A percentile compares a stretch with the other conserved stretches of the same genome.
phyloP scores from a whole-genome alignment of 2,113 vertebrate genomes.

The Otolemur garnettii region DNA sequence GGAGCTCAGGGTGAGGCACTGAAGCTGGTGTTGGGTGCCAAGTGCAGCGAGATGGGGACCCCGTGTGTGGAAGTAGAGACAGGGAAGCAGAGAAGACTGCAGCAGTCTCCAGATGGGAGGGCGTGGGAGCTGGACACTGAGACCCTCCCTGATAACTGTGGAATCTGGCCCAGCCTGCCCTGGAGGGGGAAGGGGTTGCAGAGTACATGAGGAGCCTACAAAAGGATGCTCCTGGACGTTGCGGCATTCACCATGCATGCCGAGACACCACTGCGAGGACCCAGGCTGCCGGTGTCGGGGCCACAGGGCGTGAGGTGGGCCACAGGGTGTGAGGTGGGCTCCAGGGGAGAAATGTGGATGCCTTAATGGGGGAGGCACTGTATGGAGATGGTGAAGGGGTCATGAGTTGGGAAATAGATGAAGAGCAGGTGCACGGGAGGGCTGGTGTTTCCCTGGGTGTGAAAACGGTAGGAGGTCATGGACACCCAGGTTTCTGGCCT shows the following conservation, averaged over 20 bases:
- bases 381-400: neutral
- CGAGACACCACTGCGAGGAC: neutral
- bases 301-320: too few species aligned
- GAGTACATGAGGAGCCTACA: neutral
- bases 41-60: neutral
- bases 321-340: too few species aligned
- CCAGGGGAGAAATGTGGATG: neutral
- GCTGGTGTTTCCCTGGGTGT: neutral
- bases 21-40: neutral
- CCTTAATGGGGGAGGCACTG: neutral
- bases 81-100: neutral
- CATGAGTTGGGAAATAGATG: neutral
- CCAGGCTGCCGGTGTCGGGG: neutral
- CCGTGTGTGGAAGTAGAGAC: too few species aligned
- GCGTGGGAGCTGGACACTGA: neutral
- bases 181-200: neutral
- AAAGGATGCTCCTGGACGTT: neutral
- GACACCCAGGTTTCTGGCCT: too few species aligned
- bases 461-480: neutral
- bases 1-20: neutral
- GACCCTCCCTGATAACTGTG: too few species aligned
- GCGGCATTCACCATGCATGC: accelerated
- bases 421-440: neutral
- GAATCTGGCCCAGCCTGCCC: neutral
- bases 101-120: neutral